Evolutionary conservation across 2,113 vertebrate species (phyloP).

Genomic region (Bolborhynchus lineola): DNA sequence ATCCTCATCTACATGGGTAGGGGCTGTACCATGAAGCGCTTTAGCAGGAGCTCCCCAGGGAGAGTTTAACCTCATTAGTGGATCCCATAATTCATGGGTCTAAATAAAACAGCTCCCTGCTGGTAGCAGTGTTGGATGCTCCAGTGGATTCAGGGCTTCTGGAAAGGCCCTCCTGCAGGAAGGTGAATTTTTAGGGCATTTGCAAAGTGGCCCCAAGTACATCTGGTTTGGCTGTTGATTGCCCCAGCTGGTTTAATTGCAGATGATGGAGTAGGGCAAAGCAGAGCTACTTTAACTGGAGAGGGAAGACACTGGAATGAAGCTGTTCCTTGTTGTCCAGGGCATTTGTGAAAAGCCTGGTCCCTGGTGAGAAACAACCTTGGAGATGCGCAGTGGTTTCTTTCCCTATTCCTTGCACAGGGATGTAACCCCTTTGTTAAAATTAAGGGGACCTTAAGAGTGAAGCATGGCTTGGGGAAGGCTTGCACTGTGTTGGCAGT

Average conservation of each 20-base stretch:
- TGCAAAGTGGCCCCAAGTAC: background rate
- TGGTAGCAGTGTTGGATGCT: fast-evolving
- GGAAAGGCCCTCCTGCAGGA: background rate
- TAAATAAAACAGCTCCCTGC: background rate
- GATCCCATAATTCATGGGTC: background rate
- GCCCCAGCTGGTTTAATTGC: background rate
- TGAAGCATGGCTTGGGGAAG: fast-evolving
- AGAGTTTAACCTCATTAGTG: background rate
- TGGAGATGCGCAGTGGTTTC: background rate
- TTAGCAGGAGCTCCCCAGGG: background rate
- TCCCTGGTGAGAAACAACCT: background rate
- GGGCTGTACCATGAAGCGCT: background rate
- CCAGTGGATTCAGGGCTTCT: background rate
- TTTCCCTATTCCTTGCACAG: fast-evolving
- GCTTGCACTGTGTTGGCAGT: background rate
- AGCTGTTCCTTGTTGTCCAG: background rate
- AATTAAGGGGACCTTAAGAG: background rate
- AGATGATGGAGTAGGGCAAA: background rate
- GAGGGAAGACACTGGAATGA: background rate
- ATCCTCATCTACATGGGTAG: fast-evolving
- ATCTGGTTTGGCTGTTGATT: background rate
- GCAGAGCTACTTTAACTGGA: background rate
- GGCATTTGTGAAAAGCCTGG: background rate
- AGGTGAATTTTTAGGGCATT: background rate
- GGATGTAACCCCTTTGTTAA: fast-evolving